phyloP scores from a whole-genome alignment of 37 sponge, comb jelly and placozoan species.

The Cliona cf. orientalis region DNA sequence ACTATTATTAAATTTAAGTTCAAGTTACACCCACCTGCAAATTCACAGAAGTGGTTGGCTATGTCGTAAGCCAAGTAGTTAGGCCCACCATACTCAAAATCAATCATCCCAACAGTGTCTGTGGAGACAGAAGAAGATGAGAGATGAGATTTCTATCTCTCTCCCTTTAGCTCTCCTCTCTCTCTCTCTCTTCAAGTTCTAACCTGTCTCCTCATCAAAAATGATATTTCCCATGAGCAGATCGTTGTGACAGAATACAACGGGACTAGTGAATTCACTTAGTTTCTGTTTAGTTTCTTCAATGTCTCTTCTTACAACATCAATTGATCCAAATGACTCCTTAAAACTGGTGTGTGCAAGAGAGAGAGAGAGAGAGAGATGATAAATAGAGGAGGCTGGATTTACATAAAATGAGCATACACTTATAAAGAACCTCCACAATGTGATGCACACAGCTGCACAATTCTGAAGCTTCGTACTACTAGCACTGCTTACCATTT shows the following conservation, averaged over 20 bases:
- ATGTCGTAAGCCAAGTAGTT: conserved; percentile 88
- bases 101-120: conserved; percentile 65
- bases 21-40: conserved; percentile 88
- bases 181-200: too few species aligned
- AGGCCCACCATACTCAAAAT: conserved; percentile 90
- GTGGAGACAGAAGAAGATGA: not conserved
- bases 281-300: conserved; percentile 29
- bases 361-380: not conserved
- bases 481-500: too few species aligned
- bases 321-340: conserved; percentile 19
- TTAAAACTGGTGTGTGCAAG: conserved; percentile 17
- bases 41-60: conserved; percentile 93
- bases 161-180: too few species aligned
- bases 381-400: too few species aligned
- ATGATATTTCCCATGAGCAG: conserved; percentile 80
- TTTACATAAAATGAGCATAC: too few species aligned
- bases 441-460: too few species aligned
- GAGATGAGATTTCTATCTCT: not conserved
- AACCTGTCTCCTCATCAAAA: conserved; percentile 57
- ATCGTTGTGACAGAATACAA: conserved; percentile 95
- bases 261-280: conserved; percentile 10
- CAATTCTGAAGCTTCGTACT: too few species aligned
- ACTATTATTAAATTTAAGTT: too few species aligned
- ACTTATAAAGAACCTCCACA: too few species aligned
- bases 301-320: conserved; percentile 12